phyloP scores from a whole-genome alignment of 2,888 invertebrate genomes.

The Trypoxylon attenuatum region DNA sequence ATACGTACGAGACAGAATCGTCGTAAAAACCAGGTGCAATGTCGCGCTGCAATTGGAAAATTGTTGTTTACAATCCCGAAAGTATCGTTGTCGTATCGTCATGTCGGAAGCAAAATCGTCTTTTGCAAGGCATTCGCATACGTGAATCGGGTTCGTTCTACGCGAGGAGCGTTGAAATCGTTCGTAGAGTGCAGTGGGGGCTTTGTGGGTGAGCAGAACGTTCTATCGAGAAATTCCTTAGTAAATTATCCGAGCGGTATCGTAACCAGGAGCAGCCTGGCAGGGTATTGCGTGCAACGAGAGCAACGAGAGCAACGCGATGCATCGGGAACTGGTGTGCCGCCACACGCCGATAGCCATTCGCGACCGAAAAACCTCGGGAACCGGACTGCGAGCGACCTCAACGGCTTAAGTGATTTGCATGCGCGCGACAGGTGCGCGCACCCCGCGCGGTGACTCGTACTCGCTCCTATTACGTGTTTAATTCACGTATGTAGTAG shows the following conservation, averaged over 20 bases:
- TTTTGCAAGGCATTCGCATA: too few species aligned
- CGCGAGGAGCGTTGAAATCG: too few species aligned
- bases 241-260: constrained; percentile 20
- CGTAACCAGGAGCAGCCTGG: too few species aligned
- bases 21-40: too few species aligned
- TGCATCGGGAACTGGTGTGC: constrained; percentile 4
- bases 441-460: constrained; percentile 50
- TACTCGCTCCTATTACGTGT: constrained; percentile 65
- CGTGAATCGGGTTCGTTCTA: too few species aligned
- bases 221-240: constrained; percentile 30
- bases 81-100: too few species aligned
- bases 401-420: constrained; percentile 60
- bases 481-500: constrained; percentile 67
- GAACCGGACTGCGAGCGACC: constrained; percentile 47
- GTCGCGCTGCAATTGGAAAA: too few species aligned
- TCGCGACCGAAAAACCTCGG: constrained; percentile 52
- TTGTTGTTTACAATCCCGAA: too few species aligned
- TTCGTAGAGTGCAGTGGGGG: too few species aligned
- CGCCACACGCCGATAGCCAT: neutral
- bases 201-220: neutral
- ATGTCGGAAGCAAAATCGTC: too few species aligned
- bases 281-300: constrained; percentile 18
- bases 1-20: too few species aligned
- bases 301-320: neutral
- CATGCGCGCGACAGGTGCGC: constrained; percentile 66